Conservation (phyloP, 2,888 invertebrate species). For the Neoaliturus tenellus region DNA sequence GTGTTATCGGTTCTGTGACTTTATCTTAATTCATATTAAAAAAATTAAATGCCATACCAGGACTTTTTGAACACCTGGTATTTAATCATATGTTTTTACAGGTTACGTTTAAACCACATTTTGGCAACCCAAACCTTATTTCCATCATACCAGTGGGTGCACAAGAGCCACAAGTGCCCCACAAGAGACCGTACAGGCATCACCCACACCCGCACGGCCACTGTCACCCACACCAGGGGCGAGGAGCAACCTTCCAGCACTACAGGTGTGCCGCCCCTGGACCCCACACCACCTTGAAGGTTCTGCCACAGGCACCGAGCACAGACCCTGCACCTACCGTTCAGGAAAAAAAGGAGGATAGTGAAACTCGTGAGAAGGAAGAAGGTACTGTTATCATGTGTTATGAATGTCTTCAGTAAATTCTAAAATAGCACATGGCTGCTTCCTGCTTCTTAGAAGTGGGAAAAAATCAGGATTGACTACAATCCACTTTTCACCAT, state of each 20-base stretch:
- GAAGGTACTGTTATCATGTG: background rate
- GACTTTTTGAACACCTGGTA: background rate
- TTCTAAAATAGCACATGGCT: too few relatives aligned
- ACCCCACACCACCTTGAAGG: constrained; percentile 7
- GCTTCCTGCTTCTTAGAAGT: too few relatives aligned
- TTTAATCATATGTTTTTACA: background rate
- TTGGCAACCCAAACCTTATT: constrained; percentile 37
- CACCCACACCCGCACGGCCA: background rate
- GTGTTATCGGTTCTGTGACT: too few relatives aligned
- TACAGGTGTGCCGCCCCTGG: background rate
- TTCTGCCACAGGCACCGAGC: background rate
- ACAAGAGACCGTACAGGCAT: background rate
- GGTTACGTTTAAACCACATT: constrained; percentile 38
- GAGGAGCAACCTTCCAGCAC: background rate
- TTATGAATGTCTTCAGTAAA: too few relatives aligned
- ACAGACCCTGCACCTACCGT: background rate
- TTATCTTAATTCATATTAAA: too few relatives aligned
- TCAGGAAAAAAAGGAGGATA: background rate
- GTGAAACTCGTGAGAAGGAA: background rate
- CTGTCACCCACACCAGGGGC: background rate
- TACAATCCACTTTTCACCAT: too few relatives aligned
- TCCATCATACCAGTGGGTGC: constrained; percentile 39
- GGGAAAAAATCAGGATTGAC: too few relatives aligned
- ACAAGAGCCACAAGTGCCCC: background rate
- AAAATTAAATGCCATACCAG: too few relatives aligned